Evolutionary conservation across 2,797 vertebrate species (phyloP), one percentile per base, ranked within the genome.

Genomic region (Pangasius larnaudii): DNA sequence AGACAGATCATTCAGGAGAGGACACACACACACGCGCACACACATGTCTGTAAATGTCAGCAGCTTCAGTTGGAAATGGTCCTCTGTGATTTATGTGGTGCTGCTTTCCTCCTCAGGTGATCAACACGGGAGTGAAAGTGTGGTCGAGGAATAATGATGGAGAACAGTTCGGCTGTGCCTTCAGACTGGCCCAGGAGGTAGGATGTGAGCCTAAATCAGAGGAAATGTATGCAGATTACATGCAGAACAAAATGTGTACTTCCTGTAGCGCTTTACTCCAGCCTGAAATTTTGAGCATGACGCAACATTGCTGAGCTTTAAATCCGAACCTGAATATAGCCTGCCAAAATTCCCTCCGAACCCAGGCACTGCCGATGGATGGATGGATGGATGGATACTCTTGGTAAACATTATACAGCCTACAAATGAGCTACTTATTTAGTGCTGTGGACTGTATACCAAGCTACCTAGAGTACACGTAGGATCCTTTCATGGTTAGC

Each of bases 151-250:
- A 98, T 94, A 98, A 96, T 46, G 97, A 99, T 1, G 98, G 98
- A 0, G 98, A 99, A 85, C 96, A 99, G 90, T 99, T 99, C 89
- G 98, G 97, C 74, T 99, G 98, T 92, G 97, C 98, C 1, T 99
- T 99, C 95, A 96, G 99, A 92, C 93, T 99, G 92, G 97, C 98
- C 27, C 99, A 99, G 93, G 98, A 99, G 98, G 99, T 99, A 96
- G 91, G 6, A 10, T 7, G 53, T 18, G 59, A 33, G 33, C 61
- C 27, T 13, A 56, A 81, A 81, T 59, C 16, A 0, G 19, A 82
- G 59, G 56, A 61, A n/a, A 46, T 24, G 30, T 49, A 39, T 18
- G 39, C 3, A 79, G 33, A 7, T 36, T 59, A 13, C 33, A 59
- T 2, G 36, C 58, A 46, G 33, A 81, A 22, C 11, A 27, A 27